Evolutionary conservation across 2,797 vertebrate genomes (phyloP), one percentile per base, ranked within the genome.

Genomic region (Mallotus villosus): DNA sequence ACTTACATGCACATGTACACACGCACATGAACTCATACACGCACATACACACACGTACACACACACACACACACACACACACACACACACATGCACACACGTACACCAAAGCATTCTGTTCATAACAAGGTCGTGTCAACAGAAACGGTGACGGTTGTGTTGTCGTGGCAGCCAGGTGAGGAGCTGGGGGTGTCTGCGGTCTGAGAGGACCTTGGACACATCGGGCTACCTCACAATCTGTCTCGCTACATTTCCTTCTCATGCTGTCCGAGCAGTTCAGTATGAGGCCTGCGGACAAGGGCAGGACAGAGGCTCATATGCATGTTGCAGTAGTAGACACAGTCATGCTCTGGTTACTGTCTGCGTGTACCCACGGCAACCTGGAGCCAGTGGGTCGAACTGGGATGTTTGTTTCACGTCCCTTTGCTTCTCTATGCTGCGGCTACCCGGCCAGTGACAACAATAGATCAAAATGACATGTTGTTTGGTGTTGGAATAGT

Each of bases 81-180:
- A 41, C 32, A 49, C 68, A 53, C 21, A 46, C 32, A 60, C 11
- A 22, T 4, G 19, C 27, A 41, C 16, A 51, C 11, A 51, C 1
- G 3, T 17, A 12, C 5, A 29, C 34, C 19, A 58, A 57, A 34
- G 62, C 21, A 68, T 55, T 78, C 60, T 53, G 49, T 3, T 14
- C 37, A 17, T 53, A 37, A 70, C 0, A 53, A 55, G 16, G 12
- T 49, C 63, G 32, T 69, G 62, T 78, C 46, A 12, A 25, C 74
- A 76, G 72, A 25, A 37, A 69, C 21, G 21, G 6, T 5, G 27
- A 32, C 17, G 12, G 32, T 64, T 71, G n/a, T 29, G 14, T 11
- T 8, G 7, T 21, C 37, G 17, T 63, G 32, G 21, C 2, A 63
- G 21, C n/a, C 58, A 68, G 71, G 67, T 64, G 32, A 34, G 32